Evolutionary conservation across 2,113 vertebrate genomes (phyloP).

Genomic region (Eulacestoma nigropectus): DNA sequence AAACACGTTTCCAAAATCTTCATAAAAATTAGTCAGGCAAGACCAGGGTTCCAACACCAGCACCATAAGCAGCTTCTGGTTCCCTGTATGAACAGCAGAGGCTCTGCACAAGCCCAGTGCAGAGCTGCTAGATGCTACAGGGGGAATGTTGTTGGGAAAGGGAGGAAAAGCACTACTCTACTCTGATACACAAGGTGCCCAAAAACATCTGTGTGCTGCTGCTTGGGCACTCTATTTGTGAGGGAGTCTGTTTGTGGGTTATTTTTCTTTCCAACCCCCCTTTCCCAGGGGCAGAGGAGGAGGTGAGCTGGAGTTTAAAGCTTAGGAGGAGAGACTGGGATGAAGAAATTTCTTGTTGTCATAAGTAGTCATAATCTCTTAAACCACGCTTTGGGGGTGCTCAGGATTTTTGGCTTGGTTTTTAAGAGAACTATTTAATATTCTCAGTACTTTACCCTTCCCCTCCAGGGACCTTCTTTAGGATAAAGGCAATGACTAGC

Average conservation of each 20-base stretch:
- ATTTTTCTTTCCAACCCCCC: background rate
- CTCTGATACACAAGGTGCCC: background rate
- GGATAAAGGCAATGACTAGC: background rate
- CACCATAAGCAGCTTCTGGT: background rate
- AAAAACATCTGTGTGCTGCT: background rate
- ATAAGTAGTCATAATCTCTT: background rate
- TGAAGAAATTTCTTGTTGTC: background rate
- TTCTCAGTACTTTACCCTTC: background rate
- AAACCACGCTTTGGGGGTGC: background rate
- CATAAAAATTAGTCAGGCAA: background rate
- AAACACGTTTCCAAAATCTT: background rate
- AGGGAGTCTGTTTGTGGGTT: background rate
- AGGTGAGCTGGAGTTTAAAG: background rate
- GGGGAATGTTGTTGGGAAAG: background rate
- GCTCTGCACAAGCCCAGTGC: accelerated
- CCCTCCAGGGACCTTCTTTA: too few species aligned
- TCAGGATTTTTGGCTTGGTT: background rate
- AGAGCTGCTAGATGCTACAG: background rate
- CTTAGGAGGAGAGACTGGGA: background rate
- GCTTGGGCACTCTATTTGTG: background rate
- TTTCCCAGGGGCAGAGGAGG: background rate
- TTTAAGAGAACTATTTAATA: background rate
- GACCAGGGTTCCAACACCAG: background rate
- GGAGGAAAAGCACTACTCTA: background rate
- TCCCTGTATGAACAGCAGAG: background rate